Base-by-base conservation (phyloP, 2,797 vertebrate genomes). In the Rhadinocentrus ornatus region DNA sequence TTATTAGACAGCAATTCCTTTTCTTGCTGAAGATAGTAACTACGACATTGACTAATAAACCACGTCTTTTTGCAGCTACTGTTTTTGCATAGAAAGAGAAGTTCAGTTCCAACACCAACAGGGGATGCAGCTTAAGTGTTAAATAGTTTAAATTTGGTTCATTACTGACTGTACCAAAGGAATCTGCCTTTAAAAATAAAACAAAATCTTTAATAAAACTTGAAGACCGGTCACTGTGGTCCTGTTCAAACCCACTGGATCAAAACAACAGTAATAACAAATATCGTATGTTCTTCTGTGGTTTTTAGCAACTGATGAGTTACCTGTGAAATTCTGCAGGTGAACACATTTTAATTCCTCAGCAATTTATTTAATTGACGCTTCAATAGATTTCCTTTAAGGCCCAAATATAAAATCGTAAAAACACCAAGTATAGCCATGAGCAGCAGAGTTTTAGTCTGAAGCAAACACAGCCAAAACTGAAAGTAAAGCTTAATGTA, bases 31-130 rank as follows among this genome's bases (percentile, higher is more conserved):
- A 48, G 26, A 48, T 24, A 48, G 4, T 29, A 44, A 56, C 13
- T 6, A 53, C 7, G 11, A 27, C 29, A 1, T 27, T 2, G 6
- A 0, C 9, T 64, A 20, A 20, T 57, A 24, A 16, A 12, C 0
- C 3, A 39, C 26, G 29, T 2, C 0, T 1, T 53, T 56, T 63
- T 41, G 41, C 2, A 70, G 34, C 12, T 22, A n/a, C 41, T 48
- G 29, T 59, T 68, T 48, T 18, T 35, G n/a, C 6, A 3, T 13
- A 29, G 26, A 13, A 29, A 26, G 15, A 54, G 13, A 52, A 13
- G 22, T 24, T 50, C 1, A 7, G 52, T 46, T n/a, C 6, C 6
- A 46, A 46, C 20, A 46, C n/a, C 18, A 18, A 46, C 7, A 46
- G 6, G 16, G 6, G 20, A 46, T 46, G 44, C 44, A 46, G 44